phyloP scores from a whole-genome alignment of 2,113 vertebrate species.

The Picathartes gymnocephalus region DNA sequence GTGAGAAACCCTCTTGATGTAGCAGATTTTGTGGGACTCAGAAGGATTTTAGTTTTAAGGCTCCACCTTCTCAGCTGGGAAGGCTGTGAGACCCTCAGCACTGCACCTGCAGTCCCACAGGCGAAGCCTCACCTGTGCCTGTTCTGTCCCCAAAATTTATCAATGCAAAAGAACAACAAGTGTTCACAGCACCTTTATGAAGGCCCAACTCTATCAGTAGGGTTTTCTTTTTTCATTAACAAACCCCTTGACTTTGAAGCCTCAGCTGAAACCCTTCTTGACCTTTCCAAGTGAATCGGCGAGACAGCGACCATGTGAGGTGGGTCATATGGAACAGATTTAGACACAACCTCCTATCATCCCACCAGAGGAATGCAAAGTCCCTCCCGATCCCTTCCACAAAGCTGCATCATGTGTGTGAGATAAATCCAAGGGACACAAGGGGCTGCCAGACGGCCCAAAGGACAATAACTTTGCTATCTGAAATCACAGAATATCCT shows the following conservation, averaged over 20 bases:
- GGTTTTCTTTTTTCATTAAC: background rate
- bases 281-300: slow-evolving; percentile 56
- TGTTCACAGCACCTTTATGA: background rate
- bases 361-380: slow-evolving; percentile 77
- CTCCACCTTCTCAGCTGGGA: background rate
- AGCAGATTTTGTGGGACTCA: background rate
- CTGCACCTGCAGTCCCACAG: rapidly evolving
- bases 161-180: background rate
- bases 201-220: background rate
- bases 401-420: slow-evolving; percentile 80
- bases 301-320: slow-evolving; percentile 84
- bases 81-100: background rate
- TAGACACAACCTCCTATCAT: slow-evolving; percentile 80
- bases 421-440: slow-evolving; percentile 68
- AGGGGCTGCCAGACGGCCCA: slow-evolving; percentile 41
- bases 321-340: slow-evolving; percentile 96
- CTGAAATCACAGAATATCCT: background rate
- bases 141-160: background rate
- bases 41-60: background rate
- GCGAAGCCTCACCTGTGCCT: background rate
- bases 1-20: background rate
- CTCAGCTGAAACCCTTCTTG: slow-evolving; percentile 44
- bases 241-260: slow-evolving; percentile 61
- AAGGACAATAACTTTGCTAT: slow-evolving; percentile 46
- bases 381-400: slow-evolving; percentile 65